A percentile compares a stretch with the other conserved stretches of the same genome.
Evolutionary conservation across 1,140 invertebrate species (phyloP).

Genomic region (Drosophila gunungcola): DNA sequence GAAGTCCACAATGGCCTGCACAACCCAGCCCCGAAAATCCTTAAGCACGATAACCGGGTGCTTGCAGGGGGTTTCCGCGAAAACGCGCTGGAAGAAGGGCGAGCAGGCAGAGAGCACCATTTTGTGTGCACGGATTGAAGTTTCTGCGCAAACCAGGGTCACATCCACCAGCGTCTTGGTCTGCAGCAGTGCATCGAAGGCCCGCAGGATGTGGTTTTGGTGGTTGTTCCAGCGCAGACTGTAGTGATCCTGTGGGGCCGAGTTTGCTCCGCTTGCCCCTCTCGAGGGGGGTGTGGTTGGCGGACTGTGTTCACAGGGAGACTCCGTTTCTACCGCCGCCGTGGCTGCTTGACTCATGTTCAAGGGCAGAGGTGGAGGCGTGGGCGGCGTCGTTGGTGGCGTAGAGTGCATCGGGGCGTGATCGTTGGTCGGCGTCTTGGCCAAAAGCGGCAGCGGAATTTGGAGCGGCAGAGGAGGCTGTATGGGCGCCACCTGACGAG

Average conservation of each 20-base stretch:
- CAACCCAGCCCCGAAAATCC: conserved; percentile 93
- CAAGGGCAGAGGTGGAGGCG: conserved; percentile 68
- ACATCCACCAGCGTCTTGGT: conserved; percentile 94
- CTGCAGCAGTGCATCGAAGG: conserved; percentile 93
- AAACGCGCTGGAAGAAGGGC: conserved; percentile 94
- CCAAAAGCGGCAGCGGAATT: conserved; percentile 45
- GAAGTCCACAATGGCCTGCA: conserved; percentile 95
- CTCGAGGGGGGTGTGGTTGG: conserved; percentile 63
- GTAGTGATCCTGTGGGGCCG: conserved; percentile 90
- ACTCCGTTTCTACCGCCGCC: conserved; percentile 1
- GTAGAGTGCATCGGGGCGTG: conserved; percentile 62
- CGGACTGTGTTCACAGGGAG: conserved; percentile 48
- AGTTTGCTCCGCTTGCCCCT: neutral
- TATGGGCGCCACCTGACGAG: conserved; percentile 64
- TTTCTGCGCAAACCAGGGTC: conserved; percentile 94
- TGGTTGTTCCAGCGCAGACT: conserved; percentile 97
- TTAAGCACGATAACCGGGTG: conserved; percentile 96
- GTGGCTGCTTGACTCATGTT: conserved; percentile 68
- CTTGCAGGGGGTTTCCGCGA: conserved; percentile 96
- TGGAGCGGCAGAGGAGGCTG: conserved; percentile 52
- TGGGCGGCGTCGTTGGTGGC: conserved; percentile 77
- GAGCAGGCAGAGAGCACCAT: conserved; percentile 96
- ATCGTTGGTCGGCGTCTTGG: conserved; percentile 45
- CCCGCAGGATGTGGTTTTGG: conserved; percentile 92
- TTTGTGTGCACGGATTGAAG: conserved; percentile 93